Conservation (phyloP, 2,888 invertebrate genomes). For the Cybosia mesomella region DNA sequence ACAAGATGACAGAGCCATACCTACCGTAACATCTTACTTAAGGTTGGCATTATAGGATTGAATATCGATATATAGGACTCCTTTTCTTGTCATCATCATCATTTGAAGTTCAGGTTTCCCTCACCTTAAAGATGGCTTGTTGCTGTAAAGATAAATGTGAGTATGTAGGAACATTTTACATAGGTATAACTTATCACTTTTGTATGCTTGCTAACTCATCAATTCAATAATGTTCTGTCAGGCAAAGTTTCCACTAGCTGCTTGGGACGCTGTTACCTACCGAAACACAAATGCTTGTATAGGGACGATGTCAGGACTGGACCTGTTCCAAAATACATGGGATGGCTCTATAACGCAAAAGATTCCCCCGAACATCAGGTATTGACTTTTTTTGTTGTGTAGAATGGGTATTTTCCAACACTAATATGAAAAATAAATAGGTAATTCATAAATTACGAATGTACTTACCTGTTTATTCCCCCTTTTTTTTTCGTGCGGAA, state of each 20-base stretch:
- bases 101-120: constrained; percentile 19
- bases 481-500: too few relatives aligned
- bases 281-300: constrained; percentile 76
- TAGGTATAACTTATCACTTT: background rate
- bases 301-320: constrained; percentile 72
- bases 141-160: constrained; percentile 50
- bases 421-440: too few relatives aligned
- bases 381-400: background rate
- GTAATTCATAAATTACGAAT: background rate
- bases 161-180: constrained; percentile 4
- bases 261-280: constrained; percentile 78
- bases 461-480: too few relatives aligned
- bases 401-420: background rate
- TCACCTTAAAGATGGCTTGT: constrained; percentile 47
- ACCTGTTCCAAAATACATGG: constrained; percentile 79
- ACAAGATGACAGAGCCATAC: constrained; percentile 8
- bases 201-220: background rate
- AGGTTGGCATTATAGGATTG: constrained; percentile 1
- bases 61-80: background rate
- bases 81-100: background rate
- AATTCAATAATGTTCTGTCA: background rate
- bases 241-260: constrained; percentile 73
- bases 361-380: constrained; percentile 80
- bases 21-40: constrained; percentile 5
- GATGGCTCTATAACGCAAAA: constrained; percentile 81